phyloP scores from a whole-genome alignment of 2,797 vertebrate species.

The Notolabrus celidotus region DNA sequence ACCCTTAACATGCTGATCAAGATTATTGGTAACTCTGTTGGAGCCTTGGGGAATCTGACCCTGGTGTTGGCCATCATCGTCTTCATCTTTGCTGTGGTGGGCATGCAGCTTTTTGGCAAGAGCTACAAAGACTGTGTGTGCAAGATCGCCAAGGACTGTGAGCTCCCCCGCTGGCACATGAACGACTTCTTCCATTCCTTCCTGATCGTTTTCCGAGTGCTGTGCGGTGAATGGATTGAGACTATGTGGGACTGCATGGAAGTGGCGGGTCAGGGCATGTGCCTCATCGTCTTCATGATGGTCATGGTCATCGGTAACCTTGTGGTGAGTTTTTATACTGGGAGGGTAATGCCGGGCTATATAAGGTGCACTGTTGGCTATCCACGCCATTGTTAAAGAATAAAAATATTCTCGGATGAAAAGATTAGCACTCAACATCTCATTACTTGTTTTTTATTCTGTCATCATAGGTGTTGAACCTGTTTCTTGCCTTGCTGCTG shows the following conservation, averaged over 20 bases:
- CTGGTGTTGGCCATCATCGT: slow-evolving; percentile 99
- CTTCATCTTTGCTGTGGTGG: slow-evolving; percentile 99
- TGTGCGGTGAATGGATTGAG: slow-evolving; percentile 99
- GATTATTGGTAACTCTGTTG: slow-evolving; percentile 99
- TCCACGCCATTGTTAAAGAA: background rate
- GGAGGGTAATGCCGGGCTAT: background rate
- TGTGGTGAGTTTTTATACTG: slow-evolving; percentile 91
- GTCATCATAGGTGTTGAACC: slow-evolving; percentile 92
- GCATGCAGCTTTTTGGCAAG: slow-evolving; percentile 99
- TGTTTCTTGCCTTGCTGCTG: slow-evolving; percentile 97
- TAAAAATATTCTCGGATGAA: background rate
- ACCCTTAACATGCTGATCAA: slow-evolving; percentile 99
- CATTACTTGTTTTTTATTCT: slow-evolving; percentile 13
- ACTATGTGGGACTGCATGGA: slow-evolving; percentile 99
- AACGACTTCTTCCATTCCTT: slow-evolving; percentile 99
- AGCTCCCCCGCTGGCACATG: slow-evolving; percentile 99
- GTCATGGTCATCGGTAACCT: slow-evolving; percentile 99
- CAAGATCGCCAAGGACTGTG: slow-evolving; percentile 92
- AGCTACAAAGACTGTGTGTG: slow-evolving; percentile 99
- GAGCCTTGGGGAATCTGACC: slow-evolving; percentile 97
- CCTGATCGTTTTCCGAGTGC: slow-evolving; percentile 98
- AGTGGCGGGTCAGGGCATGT: slow-evolving; percentile 97
- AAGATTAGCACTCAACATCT: background rate
- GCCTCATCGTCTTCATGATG: slow-evolving; percentile 99
- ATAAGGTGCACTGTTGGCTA: background rate